A percentile compares a stretch with the other conserved stretches of the same genome.
Conservation (phyloP, 2,888 invertebrate species). For the Ophion ventricosus region DNA sequence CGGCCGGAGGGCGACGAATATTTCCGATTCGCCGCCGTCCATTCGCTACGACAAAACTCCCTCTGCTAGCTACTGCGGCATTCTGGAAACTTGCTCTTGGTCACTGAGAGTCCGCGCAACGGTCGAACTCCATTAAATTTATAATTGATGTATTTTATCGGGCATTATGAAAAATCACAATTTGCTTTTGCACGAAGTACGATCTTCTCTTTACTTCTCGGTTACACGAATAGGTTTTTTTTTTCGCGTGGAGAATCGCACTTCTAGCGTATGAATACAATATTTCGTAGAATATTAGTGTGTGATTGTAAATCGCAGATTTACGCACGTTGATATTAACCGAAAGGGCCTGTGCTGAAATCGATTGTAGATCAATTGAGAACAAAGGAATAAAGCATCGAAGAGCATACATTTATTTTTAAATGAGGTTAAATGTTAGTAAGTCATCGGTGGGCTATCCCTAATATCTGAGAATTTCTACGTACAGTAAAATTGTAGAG, state of each 20-base stretch:
- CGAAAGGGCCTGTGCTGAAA: no score
- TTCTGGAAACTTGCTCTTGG: conserved; percentile 1
- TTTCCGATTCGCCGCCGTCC: conserved; percentile 60
- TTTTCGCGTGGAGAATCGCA: no score
- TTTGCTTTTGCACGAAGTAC: background rate
- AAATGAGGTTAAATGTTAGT: no score
- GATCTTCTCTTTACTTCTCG: conserved; percentile 4
- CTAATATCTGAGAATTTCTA: no score
- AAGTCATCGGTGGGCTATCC: no score
- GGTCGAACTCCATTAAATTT: conserved; percentile 11
- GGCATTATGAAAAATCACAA: background rate
- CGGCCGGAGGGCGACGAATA: conserved; percentile 65
- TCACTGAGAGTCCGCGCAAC: background rate
- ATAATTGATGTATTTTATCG: conserved; percentile 31
- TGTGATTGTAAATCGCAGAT: no score
- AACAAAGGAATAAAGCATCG: no score
- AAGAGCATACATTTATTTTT: no score
- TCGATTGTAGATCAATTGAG: no score
- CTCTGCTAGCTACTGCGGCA: background rate
- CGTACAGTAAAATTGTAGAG: no score
- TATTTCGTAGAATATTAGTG: no score
- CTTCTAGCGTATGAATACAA: background rate
- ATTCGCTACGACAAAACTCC: conserved; percentile 22
- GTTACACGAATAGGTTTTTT: background rate
- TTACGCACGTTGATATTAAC: no score